Evolutionary conservation across 2,113 vertebrate species (phyloP), one percentile per base, ranked within the genome.

Genomic region (Sceloporus undulatus): DNA sequence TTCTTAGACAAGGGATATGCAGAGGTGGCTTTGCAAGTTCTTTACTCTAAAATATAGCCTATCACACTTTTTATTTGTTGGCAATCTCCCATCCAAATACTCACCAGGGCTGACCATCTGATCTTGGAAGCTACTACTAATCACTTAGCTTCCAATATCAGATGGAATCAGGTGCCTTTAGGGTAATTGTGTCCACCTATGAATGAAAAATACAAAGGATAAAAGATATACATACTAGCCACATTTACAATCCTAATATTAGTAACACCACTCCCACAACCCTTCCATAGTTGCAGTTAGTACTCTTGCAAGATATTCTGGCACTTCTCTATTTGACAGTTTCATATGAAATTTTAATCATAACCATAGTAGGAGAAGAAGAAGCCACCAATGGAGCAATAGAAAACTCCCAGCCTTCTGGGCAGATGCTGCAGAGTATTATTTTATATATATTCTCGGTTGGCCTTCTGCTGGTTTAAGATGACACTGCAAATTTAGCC

Each of bases 401-500:
- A 74, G 2, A 54, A 52, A 66, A 42, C 79, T 87, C 73, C 38
- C 73, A 71, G 48, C 34, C 70, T 80, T 10, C 29, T 79, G 56
- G 68, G 70, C 78, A 84, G 82, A 87, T 62, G 62, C 68, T 84
- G 8, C 80, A 68, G 54, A 14, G 84, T 9, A 10, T 68, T 82
- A 2, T 38, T 59, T 74, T 90, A 89, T 91, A 52, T 0, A 1
- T 0, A 1, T 90, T 85, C 87, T 84, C 87, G 79, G 91, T 88
- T 6, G 1, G 86, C 80, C 88, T 71, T 70, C 65, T 77, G 77
- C 91, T 82, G 71, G 7, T 91, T 90, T 84, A 93, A 91, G 92
- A 94, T 85, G 91, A 93, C 88, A n/a, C 87, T 87, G 92, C 80
- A 87, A 66, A 40, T 92, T 75, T 92, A 94, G 93, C 66, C 89